Evolutionary conservation across 2,888 invertebrate genomes (phyloP), one percentile per base, ranked within the genome.

Genomic region (Odontocerum albicorne): DNA sequence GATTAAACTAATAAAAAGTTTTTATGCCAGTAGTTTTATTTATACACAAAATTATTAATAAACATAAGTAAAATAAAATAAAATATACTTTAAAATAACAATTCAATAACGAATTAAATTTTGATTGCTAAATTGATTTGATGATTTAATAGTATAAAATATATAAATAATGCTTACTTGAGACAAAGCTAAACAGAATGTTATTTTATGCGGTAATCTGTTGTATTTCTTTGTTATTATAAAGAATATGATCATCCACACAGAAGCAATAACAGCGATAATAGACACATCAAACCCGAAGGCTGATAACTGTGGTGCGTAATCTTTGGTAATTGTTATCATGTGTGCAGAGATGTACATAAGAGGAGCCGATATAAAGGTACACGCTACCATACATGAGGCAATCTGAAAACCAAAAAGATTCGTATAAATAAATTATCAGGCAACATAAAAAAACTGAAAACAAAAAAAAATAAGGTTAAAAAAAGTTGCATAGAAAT

Each of bases 261-360:
- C 70, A 55, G 87, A 86, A 19, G 88, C 89, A 1, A 90, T 71
- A 0, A 89, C 74, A 1, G 92, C 87, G 2, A 89, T 81, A 42
- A 93, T 86, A 62, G 93, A 91, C 40, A 94, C 80, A 65, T 95
- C 91, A 63, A 93, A 86, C 1, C 91, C 87, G 65, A 93, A 94
- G 27, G 79, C 74, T 67, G 87, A 85, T 49, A 96, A 71, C 63
- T 93, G 86, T 19, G 81, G 82, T 1, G 88, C 82, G 67, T 89
- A 95, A 65, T 92, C 88, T 63, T 87, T 85, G 43, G 88, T 87
- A 40, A 91, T 72, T 0, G 90, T 87, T 63, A 96, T 91, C 83
- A 96, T 88, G 79, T 93, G 91, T 1, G 96, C 94, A 0, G 96
- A 96, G 55, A 96, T 84, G 69, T 94, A 96, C 91, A 96, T 96